Evolutionary conservation across 2,113 vertebrate species (phyloP).

Genomic region (Cygnus atratus): DNA sequence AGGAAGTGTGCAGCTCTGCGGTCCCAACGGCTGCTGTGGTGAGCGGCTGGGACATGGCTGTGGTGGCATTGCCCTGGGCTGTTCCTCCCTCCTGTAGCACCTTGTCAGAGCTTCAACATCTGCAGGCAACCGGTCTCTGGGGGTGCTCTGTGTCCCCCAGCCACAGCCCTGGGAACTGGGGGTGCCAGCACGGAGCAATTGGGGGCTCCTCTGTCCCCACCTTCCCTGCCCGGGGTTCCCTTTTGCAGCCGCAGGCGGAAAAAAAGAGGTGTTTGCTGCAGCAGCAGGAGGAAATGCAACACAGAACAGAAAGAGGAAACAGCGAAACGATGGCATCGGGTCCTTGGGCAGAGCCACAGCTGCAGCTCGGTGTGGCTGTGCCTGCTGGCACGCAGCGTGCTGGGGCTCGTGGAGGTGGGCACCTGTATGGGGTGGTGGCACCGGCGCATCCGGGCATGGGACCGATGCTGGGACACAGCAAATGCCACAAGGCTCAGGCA

Average conservation of each 20-base stretch:
- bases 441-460: background rate
- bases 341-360: background rate
- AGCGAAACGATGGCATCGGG: background rate
- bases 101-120: background rate
- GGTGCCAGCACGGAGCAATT: accelerated
- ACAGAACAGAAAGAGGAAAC: background rate
- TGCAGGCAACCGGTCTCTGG: background rate
- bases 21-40: accelerated
- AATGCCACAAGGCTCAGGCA: background rate
- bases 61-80: accelerated
- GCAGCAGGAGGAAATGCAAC: background rate
- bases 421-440: background rate
- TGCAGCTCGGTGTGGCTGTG: accelerated
- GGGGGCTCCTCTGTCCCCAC: background rate
- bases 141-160: background rate
- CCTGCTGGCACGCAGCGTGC: background rate
- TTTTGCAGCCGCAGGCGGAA: background rate
- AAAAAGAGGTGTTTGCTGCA: accelerated
- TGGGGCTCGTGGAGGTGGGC: accelerated
- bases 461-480: background rate
- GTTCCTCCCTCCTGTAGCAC: background rate
- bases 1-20: accelerated
- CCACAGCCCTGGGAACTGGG: background rate
- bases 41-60: accelerated
- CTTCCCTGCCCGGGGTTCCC: accelerated